Evolutionary conservation across 92 coral and sea anemone genomes (phyloP).

Genomic region (Epizoanthus ramosus): DNA sequence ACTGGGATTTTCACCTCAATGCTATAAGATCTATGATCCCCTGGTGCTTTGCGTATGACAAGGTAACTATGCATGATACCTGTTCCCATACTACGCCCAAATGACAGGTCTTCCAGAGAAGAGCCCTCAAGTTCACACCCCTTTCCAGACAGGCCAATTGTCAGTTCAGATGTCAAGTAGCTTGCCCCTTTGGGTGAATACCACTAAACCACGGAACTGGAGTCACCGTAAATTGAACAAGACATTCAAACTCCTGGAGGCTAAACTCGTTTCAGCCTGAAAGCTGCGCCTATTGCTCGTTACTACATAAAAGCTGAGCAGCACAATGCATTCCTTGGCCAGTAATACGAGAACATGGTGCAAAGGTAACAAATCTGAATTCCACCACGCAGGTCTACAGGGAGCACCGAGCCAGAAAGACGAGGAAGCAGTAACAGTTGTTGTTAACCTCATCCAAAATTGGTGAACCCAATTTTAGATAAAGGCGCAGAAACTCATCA

Average conservation of each 20-base stretch:
- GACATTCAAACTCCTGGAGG: too few relatives aligned
- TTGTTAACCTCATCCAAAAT: conserved; percentile 12
- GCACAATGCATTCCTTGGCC: too few relatives aligned
- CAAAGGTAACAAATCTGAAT: too few relatives aligned
- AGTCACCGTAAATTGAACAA: conserved; percentile 3
- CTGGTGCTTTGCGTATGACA: conserved; percentile 61
- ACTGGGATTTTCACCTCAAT: conserved; percentile 64
- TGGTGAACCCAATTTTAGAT: conserved; percentile 40
- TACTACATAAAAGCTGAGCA: too few relatives aligned
- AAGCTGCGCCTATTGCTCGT: too few relatives aligned
- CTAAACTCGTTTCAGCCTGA: too few relatives aligned
- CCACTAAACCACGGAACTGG: background rate
- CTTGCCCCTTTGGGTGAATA: conserved; percentile 33
- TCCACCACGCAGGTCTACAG: too few relatives aligned
- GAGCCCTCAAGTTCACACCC: conserved; percentile 44
- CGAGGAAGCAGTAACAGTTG: conserved; percentile 40
- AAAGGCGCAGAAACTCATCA: conserved; percentile 34
- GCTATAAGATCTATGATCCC: conserved; percentile 53
- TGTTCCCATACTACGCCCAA: conserved; percentile 51
- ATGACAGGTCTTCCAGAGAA: conserved; percentile 53
- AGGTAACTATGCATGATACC: conserved; percentile 49
- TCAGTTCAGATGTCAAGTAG: conserved; percentile 29
- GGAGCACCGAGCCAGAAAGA: conserved; percentile 43
- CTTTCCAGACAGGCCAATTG: conserved; percentile 34
- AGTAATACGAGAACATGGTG: too few relatives aligned